Percentiles rank a stretch among this genome's conserved stretches.
Conservation (phyloP, 2,888 invertebrate genomes). For the Parelbella ahira region DNA sequence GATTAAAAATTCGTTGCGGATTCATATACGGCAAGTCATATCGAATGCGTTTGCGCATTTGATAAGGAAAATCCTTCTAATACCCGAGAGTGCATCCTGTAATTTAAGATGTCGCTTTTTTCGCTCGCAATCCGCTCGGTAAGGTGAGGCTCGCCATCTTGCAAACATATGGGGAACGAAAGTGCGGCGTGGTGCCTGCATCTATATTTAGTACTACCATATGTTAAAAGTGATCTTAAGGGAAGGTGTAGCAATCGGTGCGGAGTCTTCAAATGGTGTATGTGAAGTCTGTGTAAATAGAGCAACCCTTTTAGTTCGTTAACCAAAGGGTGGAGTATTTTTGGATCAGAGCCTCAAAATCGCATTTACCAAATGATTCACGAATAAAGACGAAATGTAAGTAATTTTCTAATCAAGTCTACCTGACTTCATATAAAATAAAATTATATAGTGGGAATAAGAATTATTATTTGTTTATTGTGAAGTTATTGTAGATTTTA, state of each 20-base stretch:
- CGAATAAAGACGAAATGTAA: too few relatives aligned
- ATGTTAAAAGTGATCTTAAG: conserved; percentile 52
- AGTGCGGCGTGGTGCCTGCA: conserved; percentile 46
- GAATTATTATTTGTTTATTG: too few relatives aligned
- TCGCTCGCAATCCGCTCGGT: conserved; percentile 63
- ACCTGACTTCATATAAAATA: too few relatives aligned
- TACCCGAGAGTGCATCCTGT: conserved; percentile 70
- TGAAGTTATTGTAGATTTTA: too few relatives aligned
- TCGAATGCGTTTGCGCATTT: conserved; percentile 38
- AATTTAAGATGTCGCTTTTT: conserved; percentile 69
- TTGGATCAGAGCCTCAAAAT: too few relatives aligned
- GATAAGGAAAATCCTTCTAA: conserved; percentile 41
- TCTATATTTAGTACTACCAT: conserved; percentile 73
- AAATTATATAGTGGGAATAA: too few relatives aligned
- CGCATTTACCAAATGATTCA: too few relatives aligned
- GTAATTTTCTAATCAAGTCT: too few relatives aligned
- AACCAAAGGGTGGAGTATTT: too few relatives aligned
- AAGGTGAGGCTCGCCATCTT: conserved; percentile 68
- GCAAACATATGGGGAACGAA: conserved; percentile 68
- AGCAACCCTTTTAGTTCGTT: conserved; percentile 30
- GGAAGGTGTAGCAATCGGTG: conserved; percentile 43
- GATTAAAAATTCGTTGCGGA: too few relatives aligned
- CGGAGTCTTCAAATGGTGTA: conserved; percentile 24
- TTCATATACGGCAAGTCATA: conserved; percentile 33
- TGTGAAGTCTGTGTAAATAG: conserved; percentile 42